A percentile compares a stretch with the other conserved stretches of the same genome.
phyloP scores from a whole-genome alignment of 1,140 invertebrate genomes.

The Xylocopa sonorina region DNA sequence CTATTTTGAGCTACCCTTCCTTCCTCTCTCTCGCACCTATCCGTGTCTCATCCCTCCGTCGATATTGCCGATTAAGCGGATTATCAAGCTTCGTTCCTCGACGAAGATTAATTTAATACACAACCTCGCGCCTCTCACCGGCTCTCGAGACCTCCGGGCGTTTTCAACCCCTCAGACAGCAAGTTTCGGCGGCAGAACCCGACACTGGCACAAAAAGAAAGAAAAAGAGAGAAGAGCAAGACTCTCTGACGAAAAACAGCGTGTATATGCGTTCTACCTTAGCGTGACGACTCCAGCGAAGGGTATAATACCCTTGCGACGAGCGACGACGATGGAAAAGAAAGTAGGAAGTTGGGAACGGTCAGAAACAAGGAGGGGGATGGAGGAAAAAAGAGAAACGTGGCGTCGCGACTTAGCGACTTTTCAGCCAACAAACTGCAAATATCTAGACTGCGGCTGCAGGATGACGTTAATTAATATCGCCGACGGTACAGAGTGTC shows the following conservation, averaged over 20 bases:
- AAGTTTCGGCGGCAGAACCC: background rate
- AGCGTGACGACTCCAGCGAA: background rate
- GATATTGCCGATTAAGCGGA: conserved; percentile 55
- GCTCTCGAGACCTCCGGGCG: conserved; percentile 5
- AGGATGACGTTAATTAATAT: conserved; percentile 75
- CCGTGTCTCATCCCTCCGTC: background rate
- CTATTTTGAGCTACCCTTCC: no score
- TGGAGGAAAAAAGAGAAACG: background rate
- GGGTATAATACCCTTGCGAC: no score
- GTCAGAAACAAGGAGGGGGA: background rate
- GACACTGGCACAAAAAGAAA: background rate
- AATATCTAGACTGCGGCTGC: conserved; percentile 69
- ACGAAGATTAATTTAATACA: conserved; percentile 70
- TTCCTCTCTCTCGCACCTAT: background rate
- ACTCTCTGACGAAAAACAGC: background rate
- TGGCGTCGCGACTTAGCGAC: conserved; percentile 64
- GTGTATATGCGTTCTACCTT: background rate
- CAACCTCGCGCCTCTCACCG: conserved; percentile 58
- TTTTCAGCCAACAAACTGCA: conserved; percentile 69
- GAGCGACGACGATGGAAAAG: background rate
- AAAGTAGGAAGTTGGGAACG: background rate
- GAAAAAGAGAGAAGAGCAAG: background rate
- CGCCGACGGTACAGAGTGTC: conserved; percentile 67
- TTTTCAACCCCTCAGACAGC: background rate
- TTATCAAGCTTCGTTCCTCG: conserved; percentile 30